Base-by-base conservation (phyloP, 2,797 vertebrate genomes). In the Arctocebus calabarensis region DNA sequence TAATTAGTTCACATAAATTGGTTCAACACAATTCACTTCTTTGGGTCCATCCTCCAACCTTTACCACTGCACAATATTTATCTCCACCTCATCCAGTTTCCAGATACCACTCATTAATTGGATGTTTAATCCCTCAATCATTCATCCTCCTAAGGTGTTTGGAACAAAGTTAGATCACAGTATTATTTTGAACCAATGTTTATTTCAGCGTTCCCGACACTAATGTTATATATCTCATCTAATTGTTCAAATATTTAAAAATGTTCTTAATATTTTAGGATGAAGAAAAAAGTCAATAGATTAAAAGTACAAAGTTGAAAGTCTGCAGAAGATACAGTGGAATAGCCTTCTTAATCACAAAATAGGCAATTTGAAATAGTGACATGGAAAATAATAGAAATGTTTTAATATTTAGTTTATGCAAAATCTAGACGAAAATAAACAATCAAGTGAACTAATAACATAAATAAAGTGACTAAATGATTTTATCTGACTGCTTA, bases 381-480 rank as follows among this genome's bases (percentile, higher is more conserved):
- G 40, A 77, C 27, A 96, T 32, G 23, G 34, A 59, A 94, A 73
- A 55, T 75, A 92, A 62, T 73, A 84, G 40, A 93, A 73, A 66
- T 52, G 6, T 14, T 93, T 97, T 91, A 86, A 86, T 91, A 94
- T 75, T 84, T 88, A 90, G 14, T 25, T 62, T 40, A 84, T 64
- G 6, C 9, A 89, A 96, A 94, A 79, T 77, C 40, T 75, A 88
- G 77, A 83, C 70, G 20, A 62, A 92, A 79, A 84, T 70, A 93
- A 87, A 40, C 3, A 94, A 74, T 74, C 48, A 85, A 7, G 13
- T 25, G 3, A 88, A 68, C 59, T 62, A 93, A 79, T 77, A 95
- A 90, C 12, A 68, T 83, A 81, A 84, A 25, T 74, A 27, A 90
- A 86, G 25, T 91, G 34, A 86, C 59, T 11, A 86, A 3, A 48